Conservation (phyloP, 2,113 vertebrate species). For the Okapia johnstoni region DNA sequence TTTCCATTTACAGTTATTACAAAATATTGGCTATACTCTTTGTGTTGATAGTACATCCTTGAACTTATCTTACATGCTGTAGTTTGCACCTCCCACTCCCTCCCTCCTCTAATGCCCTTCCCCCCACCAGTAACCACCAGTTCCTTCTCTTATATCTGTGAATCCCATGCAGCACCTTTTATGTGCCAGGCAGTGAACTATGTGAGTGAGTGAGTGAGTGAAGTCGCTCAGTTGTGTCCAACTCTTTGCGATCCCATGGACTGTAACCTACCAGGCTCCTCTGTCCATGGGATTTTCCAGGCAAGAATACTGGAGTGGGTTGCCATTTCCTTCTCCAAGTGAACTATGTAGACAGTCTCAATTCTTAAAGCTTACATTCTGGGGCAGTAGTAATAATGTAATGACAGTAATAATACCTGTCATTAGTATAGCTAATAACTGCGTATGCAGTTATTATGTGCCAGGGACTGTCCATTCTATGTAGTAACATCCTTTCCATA, state of each 20-base stretch:
- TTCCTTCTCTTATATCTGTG: not conserved
- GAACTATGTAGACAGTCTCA: not conserved
- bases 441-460: not conserved
- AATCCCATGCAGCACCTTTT: not conserved
- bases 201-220: too few species aligned
- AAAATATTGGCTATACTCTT: not conserved
- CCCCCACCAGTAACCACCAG: not conserved
- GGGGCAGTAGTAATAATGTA: not conserved
- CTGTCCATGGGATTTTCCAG: too few species aligned
- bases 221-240: too few species aligned
- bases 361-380: not conserved
- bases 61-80: not conserved
- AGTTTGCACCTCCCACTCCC: not conserved
- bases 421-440: not conserved
- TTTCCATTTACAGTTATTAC: not conserved
- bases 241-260: too few species aligned
- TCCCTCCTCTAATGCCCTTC: not conserved
- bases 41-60: not conserved
- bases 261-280: too few species aligned
- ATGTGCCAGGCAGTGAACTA: not conserved
- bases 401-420: not conserved
- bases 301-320: too few species aligned
- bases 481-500: not conserved
- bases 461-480: not conserved
- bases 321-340: too few species aligned